phyloP scores from a whole-genome alignment of 2,888 invertebrate genomes.

The Eupithecia insigniata region DNA sequence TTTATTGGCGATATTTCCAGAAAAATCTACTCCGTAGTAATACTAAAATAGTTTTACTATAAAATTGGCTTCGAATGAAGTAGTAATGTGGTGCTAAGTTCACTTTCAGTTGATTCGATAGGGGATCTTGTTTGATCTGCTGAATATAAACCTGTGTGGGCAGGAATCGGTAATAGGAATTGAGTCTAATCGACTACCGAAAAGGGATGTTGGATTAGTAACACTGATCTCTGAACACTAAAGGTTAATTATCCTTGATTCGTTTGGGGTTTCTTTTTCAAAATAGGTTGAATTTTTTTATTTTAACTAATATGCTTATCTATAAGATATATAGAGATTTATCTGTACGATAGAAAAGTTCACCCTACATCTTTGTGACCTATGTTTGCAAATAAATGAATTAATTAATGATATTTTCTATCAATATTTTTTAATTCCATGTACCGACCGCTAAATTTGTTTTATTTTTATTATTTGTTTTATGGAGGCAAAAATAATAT shows the following conservation, averaged over 20 bases:
- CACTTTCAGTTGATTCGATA: neutral
- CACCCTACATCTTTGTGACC: too few species aligned
- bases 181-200: neutral
- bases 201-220: constrained; percentile 32
- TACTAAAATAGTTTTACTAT: constrained; percentile 4
- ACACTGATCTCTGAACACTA: constrained; percentile 28
- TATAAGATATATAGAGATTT: too few species aligned
- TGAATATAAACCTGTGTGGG: constrained; percentile 1
- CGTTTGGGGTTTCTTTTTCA: neutral
- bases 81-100: neutral
- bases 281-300: too few species aligned
- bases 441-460: too few species aligned
- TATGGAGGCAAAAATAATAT: too few species aligned
- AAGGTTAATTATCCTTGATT: neutral
- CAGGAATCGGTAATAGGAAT: neutral
- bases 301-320: too few species aligned
- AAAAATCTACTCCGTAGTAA: neutral
- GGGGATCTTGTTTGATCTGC: neutral
- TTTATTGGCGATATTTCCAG: neutral
- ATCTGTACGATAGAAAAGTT: too few species aligned
- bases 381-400: too few species aligned
- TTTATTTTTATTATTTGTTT: too few species aligned
- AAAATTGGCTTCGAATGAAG: constrained; percentile 11
- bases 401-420: too few species aligned
- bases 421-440: too few species aligned